Base-by-base conservation (phyloP, 2,113 vertebrate species). In the Aspiorhynchus laticeps region DNA sequence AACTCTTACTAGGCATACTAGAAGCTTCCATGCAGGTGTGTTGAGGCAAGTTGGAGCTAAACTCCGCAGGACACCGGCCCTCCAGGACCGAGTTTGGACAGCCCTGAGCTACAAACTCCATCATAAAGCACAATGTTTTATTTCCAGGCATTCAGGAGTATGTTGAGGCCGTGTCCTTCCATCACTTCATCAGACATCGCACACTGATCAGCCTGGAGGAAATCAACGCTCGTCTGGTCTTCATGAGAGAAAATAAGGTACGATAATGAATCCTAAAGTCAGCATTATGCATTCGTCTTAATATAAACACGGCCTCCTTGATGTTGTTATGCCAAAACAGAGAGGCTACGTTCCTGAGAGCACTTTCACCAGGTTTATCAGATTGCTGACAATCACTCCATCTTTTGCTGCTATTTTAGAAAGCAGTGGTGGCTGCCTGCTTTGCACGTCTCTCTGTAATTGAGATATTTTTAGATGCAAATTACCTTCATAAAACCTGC, bases 121-220 rank as follows among this genome's bases (percentile, higher is more conserved):
- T 33, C 33, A 33, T 33, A 33, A 33, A 2, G 33, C 33, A 33
- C 33, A 33, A 33, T 48, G 46, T 48, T 12, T 48, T 48, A 48
- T 48, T 17, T 11, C 87, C 91, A 99, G 98, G 98, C 61, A 95
- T 99, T 89, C 98, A 99, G 91, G 98, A 99, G 88, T 99, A 98
- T 1, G 97, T 99, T 89, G 98, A 99, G 90, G 98, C 98, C 3
- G 95, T 97, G 7, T 98, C 97, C 0, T 99, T 99, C 91, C 96
- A 97, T 88, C 97, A 99, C 93, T 99, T 98, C 88, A 99, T 99
- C 93, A 96, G 94, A 86, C 97, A 97, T 33, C 96, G 96, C 76
- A 95, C 94, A 81, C 95, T 99, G 33, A 96, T 99, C 94, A 98
- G 97, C 89, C 93, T 99, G 94, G 96, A 99, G 88, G 97, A 98